Evolutionary conservation across 2,888 invertebrate genomes (phyloP), one percentile per base, ranked within the genome.

Genomic region (Zygothrica quintamaculata): DNA sequence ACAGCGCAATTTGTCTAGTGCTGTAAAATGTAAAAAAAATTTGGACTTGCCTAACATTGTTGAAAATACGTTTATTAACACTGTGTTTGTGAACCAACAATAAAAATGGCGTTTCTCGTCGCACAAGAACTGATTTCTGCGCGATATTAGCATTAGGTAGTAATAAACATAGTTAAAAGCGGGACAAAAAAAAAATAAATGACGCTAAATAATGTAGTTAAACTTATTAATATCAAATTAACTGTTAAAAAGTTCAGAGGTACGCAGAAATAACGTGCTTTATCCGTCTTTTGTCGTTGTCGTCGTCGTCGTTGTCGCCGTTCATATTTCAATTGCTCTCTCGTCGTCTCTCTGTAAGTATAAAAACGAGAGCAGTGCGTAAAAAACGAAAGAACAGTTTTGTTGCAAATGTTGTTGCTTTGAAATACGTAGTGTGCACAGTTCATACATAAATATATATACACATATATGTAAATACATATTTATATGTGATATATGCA

Each of bases 51-150:
- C 42, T 26, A 52, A 33, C 53, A 50, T 56, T 60, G 52, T 25
- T 5, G 4, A 39, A 58, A 31, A 1, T 15, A 31, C 18, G 52
- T n/a, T 58, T 59, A 12, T 43, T 65, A 68, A 16, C 72, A 72
- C 72, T 72, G 34, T 22, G 39, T 29, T 47, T 39, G 53, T 64
- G 26, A 67, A 73, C 68, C 55, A 71, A 74, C 81, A 81, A 77
- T 68, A 77, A 81, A 79, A 77, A 82, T 82, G 82, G 82, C 82
- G 82, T 82, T 85, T 77, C 78, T 78, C 78, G 70, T 68, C 74
- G 60, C 44, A 69, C 65, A 69, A 73, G 65, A 73, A 56, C 60
- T 75, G 65, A 67, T 53, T 67, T 65, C 64, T 72, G 58, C 68
- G 75, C 68, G 72, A 75, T 73, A 69, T 73, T 68, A 73, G 48